Conservation (phyloP, 2,113 vertebrate species). For the Oreocharis arfaki region DNA sequence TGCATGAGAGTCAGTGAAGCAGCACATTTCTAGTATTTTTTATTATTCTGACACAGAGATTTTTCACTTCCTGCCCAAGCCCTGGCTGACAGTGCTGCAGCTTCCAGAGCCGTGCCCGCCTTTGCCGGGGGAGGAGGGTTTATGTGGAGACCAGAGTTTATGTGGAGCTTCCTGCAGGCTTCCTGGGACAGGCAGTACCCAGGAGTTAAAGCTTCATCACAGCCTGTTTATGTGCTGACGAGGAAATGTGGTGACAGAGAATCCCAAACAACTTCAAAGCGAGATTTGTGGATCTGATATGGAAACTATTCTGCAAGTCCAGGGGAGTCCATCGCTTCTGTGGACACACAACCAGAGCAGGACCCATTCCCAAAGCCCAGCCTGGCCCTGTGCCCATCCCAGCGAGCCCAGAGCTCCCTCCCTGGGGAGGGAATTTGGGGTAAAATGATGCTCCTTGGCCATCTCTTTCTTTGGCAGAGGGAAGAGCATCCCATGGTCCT, state of each 20-base stretch:
- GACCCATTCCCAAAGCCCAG: background rate
- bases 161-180: background rate
- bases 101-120: background rate
- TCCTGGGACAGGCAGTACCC: slow-evolving; percentile 42
- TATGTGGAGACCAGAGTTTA: background rate
- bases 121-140: background rate
- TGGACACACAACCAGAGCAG: background rate
- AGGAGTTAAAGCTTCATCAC: background rate
- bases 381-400: background rate
- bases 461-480: background rate
- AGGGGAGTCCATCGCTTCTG: background rate
- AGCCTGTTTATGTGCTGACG: slow-evolving; percentile 52
- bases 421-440: background rate
- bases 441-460: background rate
- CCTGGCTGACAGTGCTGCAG: background rate
- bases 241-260: slow-evolving; percentile 61
- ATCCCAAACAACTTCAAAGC: slow-evolving; percentile 70
- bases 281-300: background rate
- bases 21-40: background rate
- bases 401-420: fast-evolving
- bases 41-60: background rate
- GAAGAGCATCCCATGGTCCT: fast-evolving
- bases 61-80: background rate
- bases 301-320: slow-evolving; percentile 27
- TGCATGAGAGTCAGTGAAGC: background rate